Percentiles rank a stretch among this genome's conserved stretches.
phyloP scores from a whole-genome alignment of 2,113 vertebrate genomes.

The Apus apus region DNA sequence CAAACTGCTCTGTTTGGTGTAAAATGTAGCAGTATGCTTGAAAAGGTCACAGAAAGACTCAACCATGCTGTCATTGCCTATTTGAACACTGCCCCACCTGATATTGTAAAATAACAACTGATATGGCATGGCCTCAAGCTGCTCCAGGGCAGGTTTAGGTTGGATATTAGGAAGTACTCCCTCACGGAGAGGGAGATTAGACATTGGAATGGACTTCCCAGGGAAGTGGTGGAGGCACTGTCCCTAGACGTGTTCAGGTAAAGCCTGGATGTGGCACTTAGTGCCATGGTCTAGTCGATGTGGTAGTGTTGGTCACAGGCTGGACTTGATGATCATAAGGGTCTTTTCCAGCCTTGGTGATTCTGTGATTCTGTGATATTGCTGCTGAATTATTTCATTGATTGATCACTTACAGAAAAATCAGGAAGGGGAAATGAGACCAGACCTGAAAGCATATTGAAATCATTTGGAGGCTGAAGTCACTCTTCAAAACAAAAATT shows the following conservation, averaged over 20 bases:
- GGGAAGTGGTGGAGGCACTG: too few species aligned
- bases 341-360: too few species aligned
- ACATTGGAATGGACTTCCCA: too few species aligned
- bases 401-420: background rate
- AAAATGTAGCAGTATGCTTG: background rate
- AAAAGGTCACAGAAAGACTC: background rate
- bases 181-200: too few species aligned
- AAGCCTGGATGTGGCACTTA: too few species aligned
- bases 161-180: too few species aligned
- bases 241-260: too few species aligned
- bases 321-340: too few species aligned
- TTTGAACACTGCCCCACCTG: background rate
- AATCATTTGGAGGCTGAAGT: background rate
- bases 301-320: too few species aligned
- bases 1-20: background rate
- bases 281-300: too few species aligned
- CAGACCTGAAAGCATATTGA: background rate
- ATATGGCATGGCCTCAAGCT: too few species aligned
- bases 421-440: background rate
- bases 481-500: background rate
- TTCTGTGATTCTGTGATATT: background rate
- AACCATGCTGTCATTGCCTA: background rate
- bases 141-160: too few species aligned
- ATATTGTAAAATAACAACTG: background rate
- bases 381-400: background rate